Conservation (phyloP, 2,888 invertebrate genomes). For the Parthenolecanium corni region DNA sequence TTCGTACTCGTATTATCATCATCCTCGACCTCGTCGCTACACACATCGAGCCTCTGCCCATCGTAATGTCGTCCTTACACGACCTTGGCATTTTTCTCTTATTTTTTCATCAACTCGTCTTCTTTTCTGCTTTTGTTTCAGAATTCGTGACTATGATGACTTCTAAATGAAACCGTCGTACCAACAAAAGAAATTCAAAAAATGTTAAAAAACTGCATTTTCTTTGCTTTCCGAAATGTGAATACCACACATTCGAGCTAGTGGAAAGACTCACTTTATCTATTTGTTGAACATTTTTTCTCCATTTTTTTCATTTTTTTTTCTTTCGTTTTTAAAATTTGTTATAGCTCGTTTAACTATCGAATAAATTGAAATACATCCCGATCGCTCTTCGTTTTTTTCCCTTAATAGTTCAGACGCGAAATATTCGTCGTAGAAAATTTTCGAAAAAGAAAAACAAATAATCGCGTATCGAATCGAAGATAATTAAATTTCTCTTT, state of each 20-base stretch:
- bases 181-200: conserved; percentile 20
- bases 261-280: conserved; percentile 29
- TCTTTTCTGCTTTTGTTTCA: conserved; percentile 46
- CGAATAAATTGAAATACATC: conserved; percentile 22
- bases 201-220: conserved; percentile 29
- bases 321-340: conserved; percentile 25
- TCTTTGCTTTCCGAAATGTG: conserved; percentile 29
- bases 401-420: conserved; percentile 4
- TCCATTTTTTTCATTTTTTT: conserved; percentile 18
- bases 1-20: too few relatives aligned
- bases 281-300: conserved; percentile 28
- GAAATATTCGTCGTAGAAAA: conserved; percentile 1
- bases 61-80: too few relatives aligned
- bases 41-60: too few relatives aligned
- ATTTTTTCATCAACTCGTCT: too few relatives aligned
- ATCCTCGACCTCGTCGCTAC: too few relatives aligned
- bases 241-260: conserved; percentile 30
- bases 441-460: neutral
- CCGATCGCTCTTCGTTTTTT: conserved; percentile 13
- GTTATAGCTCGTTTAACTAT: conserved; percentile 26
- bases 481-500: neutral
- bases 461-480: neutral
- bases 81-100: too few relatives aligned
- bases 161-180: conserved; percentile 67
- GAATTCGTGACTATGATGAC: conserved; percentile 99